A percentile compares a stretch with the other conserved stretches of the same genome.
Conservation (phyloP, 2,113 vertebrate species). For the Chlorodrepanis virens region DNA sequence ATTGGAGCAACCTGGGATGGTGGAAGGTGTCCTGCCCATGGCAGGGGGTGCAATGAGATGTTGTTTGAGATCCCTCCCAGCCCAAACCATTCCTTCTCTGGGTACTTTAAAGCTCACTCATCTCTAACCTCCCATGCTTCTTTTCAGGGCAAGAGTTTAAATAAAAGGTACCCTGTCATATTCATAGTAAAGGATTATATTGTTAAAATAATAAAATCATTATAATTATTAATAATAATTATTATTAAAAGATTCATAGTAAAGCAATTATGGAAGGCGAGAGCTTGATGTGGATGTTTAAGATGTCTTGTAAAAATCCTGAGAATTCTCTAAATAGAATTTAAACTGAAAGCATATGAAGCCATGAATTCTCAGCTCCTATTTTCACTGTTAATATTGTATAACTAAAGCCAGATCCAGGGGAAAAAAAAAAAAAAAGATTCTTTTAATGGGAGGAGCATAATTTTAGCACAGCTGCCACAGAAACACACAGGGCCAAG, state of each 20-base stretch:
- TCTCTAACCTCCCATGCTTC: neutral
- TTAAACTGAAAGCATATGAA: neutral
- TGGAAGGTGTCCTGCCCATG: neutral
- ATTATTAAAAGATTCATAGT: no score
- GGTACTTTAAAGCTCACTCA: neutral
- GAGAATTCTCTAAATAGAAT: neutral
- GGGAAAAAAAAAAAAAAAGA: neutral
- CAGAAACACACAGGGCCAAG: neutral
- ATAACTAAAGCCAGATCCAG: neutral
- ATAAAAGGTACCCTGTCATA: neutral
- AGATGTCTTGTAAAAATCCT: neutral
- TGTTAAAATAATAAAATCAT: no score
- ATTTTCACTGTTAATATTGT: neutral
- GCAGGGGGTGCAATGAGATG: neutral
- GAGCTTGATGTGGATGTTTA: neutral
- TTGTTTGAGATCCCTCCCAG: neutral
- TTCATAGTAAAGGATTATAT: neutral
- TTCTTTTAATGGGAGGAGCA: neutral
- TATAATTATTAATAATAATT: no score
- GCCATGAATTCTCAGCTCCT: neutral
- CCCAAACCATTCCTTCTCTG: neutral
- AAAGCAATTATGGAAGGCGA: neutral
- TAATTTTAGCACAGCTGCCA: slow-evolving; percentile 16
- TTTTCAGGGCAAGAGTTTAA: neutral
- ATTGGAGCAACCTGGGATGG: neutral